Evolutionary conservation across 2,888 invertebrate species (phyloP).

Genomic region (Parascotia fuliginaria): DNA sequence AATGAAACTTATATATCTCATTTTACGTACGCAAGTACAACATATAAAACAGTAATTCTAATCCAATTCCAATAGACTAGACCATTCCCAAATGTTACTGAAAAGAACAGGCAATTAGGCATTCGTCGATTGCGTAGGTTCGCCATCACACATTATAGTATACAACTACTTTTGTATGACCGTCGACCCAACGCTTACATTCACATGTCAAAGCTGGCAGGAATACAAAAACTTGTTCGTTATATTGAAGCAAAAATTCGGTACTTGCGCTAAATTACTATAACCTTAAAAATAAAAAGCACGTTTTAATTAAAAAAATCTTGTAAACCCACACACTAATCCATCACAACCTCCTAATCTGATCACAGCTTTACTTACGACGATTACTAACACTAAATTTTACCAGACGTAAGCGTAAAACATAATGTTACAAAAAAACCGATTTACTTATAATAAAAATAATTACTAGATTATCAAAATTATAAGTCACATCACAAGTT

Average conservation of each 20-base stretch:
- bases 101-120: slow-evolving; percentile 57
- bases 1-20: background rate
- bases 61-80: slow-evolving; percentile 28
- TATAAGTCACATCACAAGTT: background rate
- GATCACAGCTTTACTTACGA: slow-evolving; percentile 81
- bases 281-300: slow-evolving; percentile 62
- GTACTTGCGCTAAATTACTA: slow-evolving; percentile 56
- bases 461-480: too few relatives aligned
- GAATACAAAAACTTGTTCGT: slow-evolving; percentile 56
- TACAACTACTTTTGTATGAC: background rate
- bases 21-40: background rate
- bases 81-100: slow-evolving; percentile 43
- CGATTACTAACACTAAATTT: slow-evolving; percentile 49
- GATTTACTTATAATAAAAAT: too few relatives aligned
- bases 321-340: slow-evolving; percentile 61
- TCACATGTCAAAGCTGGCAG: slow-evolving; percentile 48
- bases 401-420: slow-evolving; percentile 36
- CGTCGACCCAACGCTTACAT: slow-evolving; percentile 1
- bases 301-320: slow-evolving; percentile 59
- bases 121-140: slow-evolving; percentile 23
- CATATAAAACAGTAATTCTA: background rate
- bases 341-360: slow-evolving; percentile 81
- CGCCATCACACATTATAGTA: slow-evolving; percentile 34
- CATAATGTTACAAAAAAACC: background rate
- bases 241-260: slow-evolving; percentile 68